Evolutionary conservation across 2,797 vertebrate genomes (phyloP), one percentile per base, ranked within the genome.

Genomic region (Coregonus sp.): DNA sequence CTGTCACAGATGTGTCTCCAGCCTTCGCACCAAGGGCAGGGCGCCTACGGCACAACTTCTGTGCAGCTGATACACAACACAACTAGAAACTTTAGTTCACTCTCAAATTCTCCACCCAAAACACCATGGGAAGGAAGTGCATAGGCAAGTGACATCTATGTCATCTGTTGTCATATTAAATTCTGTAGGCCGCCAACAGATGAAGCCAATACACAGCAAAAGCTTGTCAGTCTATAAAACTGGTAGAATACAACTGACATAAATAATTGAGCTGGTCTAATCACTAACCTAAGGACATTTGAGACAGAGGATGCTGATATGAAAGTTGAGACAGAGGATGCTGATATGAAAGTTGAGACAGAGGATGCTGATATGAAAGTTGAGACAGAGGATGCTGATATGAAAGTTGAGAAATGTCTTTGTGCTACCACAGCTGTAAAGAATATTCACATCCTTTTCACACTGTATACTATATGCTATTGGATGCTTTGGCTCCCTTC

Each of bases 31-130:
- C 70, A 33, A 56, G 70, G 40, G 15, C 50, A 33, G 25, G 51
- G 15, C 1, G 25, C 70, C 25, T 15, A 31, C 20, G 50, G 40
- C 25, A 7, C 33, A 52, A 5, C 25, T 4, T 29, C 51, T 52
- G 12, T 72, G 70, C 70, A 33, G 70, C 70, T 70, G 68, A 70
- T 47, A 63, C 59, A 25, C n/a, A 47, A 65, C n/a, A 47, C 68
- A 40, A 70, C 33, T 9, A 51, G 37, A 20, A 54, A 52, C 51
- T 70, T 47, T 40, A n/a, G 11, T 70, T 47, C 69, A 50, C 11
- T 47, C 37, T 40, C 69, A 50, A n/a, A 50, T 50, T 5, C 37
- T 47, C 20, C 40, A 25, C 47, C 1, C 9, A n/a, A 51, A 50
- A 50, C 37, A 20, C 6, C 35, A 68, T 33, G 4, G 33, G 3